Base-by-base conservation (phyloP, 2,113 vertebrate genomes). In the Pionites leucogaster region DNA sequence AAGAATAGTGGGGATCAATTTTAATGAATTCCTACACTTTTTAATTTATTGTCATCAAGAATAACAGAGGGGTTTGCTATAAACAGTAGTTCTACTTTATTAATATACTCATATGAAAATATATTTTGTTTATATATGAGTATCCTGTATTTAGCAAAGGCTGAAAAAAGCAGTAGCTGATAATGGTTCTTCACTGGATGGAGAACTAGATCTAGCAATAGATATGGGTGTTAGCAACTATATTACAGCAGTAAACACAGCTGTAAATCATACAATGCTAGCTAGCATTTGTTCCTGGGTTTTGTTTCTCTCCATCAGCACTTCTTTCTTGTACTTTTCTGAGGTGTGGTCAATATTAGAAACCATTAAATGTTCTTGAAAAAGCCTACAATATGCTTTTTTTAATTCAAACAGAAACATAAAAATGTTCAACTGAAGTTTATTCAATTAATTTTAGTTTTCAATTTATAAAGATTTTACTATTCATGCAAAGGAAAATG, bases 391-490 rank as follows among this genome's bases (percentile, higher is more conserved):
- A 42, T 50, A 47, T 31, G 70, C 63, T 94, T 94, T 90, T 94
- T 81, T 52, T 49, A 98, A 97, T 97, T 83, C 82, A 91, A 88
- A 87, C n/a, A 95, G 95, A 88, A 97, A 96, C 93, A 96, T 95
- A 83, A 97, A 97, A 95, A 94, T 80, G 96, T 96, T 97, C 85
- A 76, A 86, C 69, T 93, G 81, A 74, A 97, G 90, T 95, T 97
- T 96, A 95, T 97, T 97, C 90, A 97, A 98, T 98, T 98, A 97
- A 98, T 98, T 98, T 97, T 92, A 77, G 29, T 72, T 93, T 94
- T 83, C 92, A 82, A 97, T 98, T 98, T 96, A 96, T 96, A 72
- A 97, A 92, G 90, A 95, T 97, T 98, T 97, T 97, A 95, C 89
- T 97, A 96, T 97, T 98, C 97, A 97, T 96, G 92, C 86, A 97